Conservation (phyloP, 2,113 vertebrate species). For the Sigmodon hispidus region DNA sequence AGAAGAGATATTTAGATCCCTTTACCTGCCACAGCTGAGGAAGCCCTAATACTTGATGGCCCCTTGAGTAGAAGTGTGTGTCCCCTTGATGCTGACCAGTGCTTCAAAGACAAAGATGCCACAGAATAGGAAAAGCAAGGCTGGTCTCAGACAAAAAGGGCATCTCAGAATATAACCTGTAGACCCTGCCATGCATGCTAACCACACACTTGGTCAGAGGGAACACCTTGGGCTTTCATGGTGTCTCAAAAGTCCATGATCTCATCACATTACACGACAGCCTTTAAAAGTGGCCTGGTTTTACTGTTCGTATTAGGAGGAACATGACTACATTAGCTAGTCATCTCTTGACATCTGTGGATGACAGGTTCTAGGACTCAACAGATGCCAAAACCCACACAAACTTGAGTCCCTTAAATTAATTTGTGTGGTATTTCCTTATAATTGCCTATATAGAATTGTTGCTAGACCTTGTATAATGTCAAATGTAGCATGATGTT, state of each 20-base stretch:
- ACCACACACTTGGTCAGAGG: not conserved
- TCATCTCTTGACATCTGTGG: not conserved
- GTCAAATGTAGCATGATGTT: not conserved
- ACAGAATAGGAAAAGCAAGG: rapidly evolving
- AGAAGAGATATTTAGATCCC: not conserved
- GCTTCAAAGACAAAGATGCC: not conserved
- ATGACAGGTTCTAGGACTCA: not conserved
- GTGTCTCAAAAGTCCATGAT: no score
- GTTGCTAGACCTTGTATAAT: not conserved
- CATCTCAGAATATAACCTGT: not conserved
- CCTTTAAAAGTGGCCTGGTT: no score
- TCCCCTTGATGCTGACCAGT: not conserved
- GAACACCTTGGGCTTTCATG: not conserved
- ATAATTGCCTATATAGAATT: not conserved
- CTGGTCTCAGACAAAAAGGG: not conserved
- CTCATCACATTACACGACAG: no score
- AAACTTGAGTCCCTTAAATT: not conserved
- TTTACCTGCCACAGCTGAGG: not conserved
- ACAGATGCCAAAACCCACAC: not conserved
- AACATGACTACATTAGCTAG: not conserved
- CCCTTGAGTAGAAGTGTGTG: not conserved
- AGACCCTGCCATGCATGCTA: not conserved
- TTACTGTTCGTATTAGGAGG: no score
- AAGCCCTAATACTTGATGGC: not conserved
- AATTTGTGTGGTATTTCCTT: not conserved